phyloP scores from a whole-genome alignment of 2,888 invertebrate genomes.

The Notodonta ziczac region DNA sequence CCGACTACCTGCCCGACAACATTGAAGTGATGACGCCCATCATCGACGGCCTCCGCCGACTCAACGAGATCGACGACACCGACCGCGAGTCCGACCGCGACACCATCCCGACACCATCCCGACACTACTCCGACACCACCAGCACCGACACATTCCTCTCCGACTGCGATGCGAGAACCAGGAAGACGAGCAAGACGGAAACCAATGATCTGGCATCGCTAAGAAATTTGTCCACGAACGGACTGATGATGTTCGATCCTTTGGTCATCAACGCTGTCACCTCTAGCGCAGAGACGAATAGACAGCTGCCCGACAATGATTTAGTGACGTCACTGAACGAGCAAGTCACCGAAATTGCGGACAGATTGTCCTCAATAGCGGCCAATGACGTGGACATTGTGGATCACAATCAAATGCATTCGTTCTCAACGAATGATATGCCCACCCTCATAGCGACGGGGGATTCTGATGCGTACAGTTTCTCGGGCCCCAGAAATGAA shows the following conservation, averaged over 20 bases:
- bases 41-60: slow-evolving; percentile 71
- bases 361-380: slow-evolving; percentile 74
- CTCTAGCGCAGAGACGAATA: slow-evolving; percentile 54
- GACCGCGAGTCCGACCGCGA: slow-evolving; percentile 47
- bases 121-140: slow-evolving; percentile 50
- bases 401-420: slow-evolving; percentile 73
- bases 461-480: slow-evolving; percentile 54
- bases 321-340: slow-evolving; percentile 79
- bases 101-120: slow-evolving; percentile 22
- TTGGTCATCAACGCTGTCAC: slow-evolving; percentile 74
- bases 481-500: slow-evolving; percentile 66
- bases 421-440: slow-evolving; percentile 76
- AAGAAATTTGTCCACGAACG: slow-evolving; percentile 76
- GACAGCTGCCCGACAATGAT: slow-evolving; percentile 74
- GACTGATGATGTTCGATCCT: slow-evolving; percentile 81
- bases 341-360: slow-evolving; percentile 80
- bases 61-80: slow-evolving; percentile 53
- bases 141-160: slow-evolving; percentile 70
- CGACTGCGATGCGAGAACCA: slow-evolving; percentile 45
- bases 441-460: slow-evolving; percentile 68
- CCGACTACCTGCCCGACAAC: slow-evolving; percentile 77
- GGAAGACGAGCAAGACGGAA: slow-evolving; percentile 71
- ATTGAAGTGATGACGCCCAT: slow-evolving; percentile 81
- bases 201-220: slow-evolving; percentile 66
- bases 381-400: slow-evolving; percentile 65